Base-by-base conservation (phyloP, 2,113 vertebrate genomes). In the Lichenostomus cassidix region DNA sequence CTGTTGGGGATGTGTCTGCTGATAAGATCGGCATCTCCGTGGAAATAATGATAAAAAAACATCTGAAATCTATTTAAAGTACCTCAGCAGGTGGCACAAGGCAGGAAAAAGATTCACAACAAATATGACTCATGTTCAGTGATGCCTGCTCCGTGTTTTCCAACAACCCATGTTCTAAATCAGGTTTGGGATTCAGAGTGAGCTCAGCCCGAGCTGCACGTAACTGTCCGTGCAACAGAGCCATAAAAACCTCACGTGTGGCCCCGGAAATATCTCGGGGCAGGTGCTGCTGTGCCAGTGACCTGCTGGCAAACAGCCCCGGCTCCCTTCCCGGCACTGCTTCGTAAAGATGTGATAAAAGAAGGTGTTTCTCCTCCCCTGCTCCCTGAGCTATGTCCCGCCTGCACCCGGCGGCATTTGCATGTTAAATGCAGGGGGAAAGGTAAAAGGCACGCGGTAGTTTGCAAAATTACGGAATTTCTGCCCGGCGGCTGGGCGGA, bases 151-250 rank as follows among this genome's bases (percentile, higher is more conserved):
- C 10, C 15, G 15, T 33, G 28, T 37, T 78, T 74, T 35, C 20
- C 15, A 17, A 33, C 16, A 4, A 25, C 11, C 39, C 19, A 0
- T 0, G 5, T 5, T 35, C 11, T 12, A 12, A 19, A 21, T 11
- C 5, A 2, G 25, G 3, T 58, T 46, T 2, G 52, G 35, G 22
- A 9, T 22, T 22, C 3, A 28, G 10, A 16, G 44, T 5, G 79
- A 59, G 35, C 6, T 7, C 73, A 56, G 41, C 78, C 27, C 18
- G 2, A 55, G 88, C 44, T n/a, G 21, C 23, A 5, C 76, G 29
- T 11, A 39, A 3, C 27, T 6, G 1, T 27, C 23, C 0, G 0
- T 37, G 46, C 46, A 3, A 10, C 12, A 21, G 0, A 65, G 27
- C 79, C 71, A 16, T n/a, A 46, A 90, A 74, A 31, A 13, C 67